Base-by-base conservation (phyloP, 2,797 vertebrate species). In the Sebastes vulpes region DNA sequence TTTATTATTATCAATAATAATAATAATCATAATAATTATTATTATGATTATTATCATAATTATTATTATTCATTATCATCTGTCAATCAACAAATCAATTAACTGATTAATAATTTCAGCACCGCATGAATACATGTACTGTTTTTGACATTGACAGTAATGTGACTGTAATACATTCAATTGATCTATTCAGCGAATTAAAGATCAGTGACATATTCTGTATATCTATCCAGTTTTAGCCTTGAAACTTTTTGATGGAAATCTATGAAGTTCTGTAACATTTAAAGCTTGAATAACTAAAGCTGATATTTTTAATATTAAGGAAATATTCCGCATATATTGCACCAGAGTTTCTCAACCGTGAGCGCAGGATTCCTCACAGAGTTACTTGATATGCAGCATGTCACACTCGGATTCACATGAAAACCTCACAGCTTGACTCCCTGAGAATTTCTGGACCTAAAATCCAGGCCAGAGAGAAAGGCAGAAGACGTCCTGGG, bases 381-480 rank as follows among this genome's bases (percentile, higher is more conserved):
- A 53, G 16, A 53, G 35, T 42, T 16, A 26, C 16, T 72, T 70
- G 5, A 75, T 12, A 83, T 73, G 75, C 73, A 80, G 66, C 63
- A 56, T 23, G 35, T 66, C 63, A 68, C 53, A 21, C 61, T 77
- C 11, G 26, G 7, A 28, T 50, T 77, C 69, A 71, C 38, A 78
- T 31, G 61, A 84, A 66, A 82, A 50, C 26, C 35, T 69, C n/a
- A 77, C 42, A 52, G 54, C 61, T 9, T 0, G 3, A 63, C 52
- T 65, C 31, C 50, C n/a, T 46, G 18, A 54, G 60, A 32, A 58
- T 66, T 32, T 65, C 10, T 6, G 16, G 4, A 25, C 9, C 31
- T 32, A n/a, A 75, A 83, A 71, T 63, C 29, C 68, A 6, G 56
- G 18, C 28, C 11, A 4, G 16, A 32, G 38, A 32, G 38, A 75